Evolutionary conservation across 2,113 vertebrate species (phyloP), one percentile per base, ranked within the genome.

Genomic region (Erinaceus europaeus): DNA sequence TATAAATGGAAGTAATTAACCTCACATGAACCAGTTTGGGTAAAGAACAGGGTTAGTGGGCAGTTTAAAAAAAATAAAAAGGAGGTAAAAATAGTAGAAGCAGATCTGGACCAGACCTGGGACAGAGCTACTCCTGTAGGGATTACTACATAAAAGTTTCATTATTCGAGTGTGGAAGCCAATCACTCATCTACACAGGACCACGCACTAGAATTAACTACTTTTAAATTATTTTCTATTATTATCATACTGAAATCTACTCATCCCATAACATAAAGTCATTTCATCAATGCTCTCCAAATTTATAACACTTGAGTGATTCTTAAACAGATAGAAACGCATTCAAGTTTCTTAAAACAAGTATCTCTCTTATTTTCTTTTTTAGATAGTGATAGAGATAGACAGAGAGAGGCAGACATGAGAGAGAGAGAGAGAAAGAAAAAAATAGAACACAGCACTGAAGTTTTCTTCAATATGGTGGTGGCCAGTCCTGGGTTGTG

Each of bases 21-120:
- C 74, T 75, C 48, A 68, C 79, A 79, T 67, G 88, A 92, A 73
- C 82, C 61, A 95, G 4, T 94, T 93, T 93, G 71, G 40, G 38
- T 93, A 75, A 13, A 94, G 87, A 94, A 94, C 59, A 94, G 84
- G 94, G 95, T 94, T 93, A 95, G 71, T 92, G 91, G 78, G 85
- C 89, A 7, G n/a, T 50, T 93, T 74, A 27, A 25, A 83, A 76
- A 88, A 89, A 85, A 59, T n/a, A 79, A 69, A 32, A 12, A 10
- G 12, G 50, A 34, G 34, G 10, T 78, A 93, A 94, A 93, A 94
- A 94, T 93, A 94, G 82, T 50, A 84, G 76, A 86, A 90, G 21
- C 32, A 84, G 48, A 76, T 87, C 65, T 92, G n/a, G 78, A 78
- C 79, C 77, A 91, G 86, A 88, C 68, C 80, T n/a, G 23, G 76